These are phyloP conservation scores for Musca vetustissima DNA, from an alignment of 1,140 invertebrate species.

Conservation along the genomic window DNA sequence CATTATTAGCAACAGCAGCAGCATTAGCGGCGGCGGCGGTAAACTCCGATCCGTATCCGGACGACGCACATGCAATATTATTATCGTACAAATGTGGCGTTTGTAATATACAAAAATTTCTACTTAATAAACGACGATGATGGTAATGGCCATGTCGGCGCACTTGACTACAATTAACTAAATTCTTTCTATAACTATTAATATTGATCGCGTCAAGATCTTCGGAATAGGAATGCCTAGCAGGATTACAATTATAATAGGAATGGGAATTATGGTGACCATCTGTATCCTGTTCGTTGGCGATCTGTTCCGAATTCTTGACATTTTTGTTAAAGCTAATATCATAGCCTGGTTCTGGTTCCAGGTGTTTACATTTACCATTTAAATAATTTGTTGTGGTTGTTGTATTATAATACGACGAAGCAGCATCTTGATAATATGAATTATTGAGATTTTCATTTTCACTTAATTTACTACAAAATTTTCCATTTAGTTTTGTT, in stretches of 20 bases:
- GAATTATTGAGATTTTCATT: constrained; percentile 18
- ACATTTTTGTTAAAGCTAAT: constrained; percentile 18
- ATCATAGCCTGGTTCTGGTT: neutral
- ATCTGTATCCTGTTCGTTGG: neutral
- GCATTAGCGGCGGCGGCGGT: neutral
- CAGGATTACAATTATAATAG: too few species aligned
- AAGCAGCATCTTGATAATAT: too few species aligned
- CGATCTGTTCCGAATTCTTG: too few species aligned
- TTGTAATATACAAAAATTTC: too few species aligned
- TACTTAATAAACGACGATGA: neutral
- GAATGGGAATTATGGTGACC: neutral
- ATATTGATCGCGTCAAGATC: neutral
- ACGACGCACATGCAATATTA: too few species aligned
- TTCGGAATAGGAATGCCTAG: neutral
- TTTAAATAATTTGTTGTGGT: neutral
- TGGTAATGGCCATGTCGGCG: neutral
- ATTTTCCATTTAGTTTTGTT: constrained; percentile 27
- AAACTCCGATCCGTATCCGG: neutral
- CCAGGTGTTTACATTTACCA: constrained; percentile 1
- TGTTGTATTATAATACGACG: neutral
- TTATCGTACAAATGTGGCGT: too few species aligned
- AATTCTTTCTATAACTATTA: constrained; percentile 9
- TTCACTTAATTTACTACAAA: constrained; percentile 16
- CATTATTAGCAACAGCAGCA: constrained; percentile 30
- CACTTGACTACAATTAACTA: neutral